Evolutionary conservation across 2,888 invertebrate species (phyloP).

Genomic region (Drosophila kokeensis): DNA sequence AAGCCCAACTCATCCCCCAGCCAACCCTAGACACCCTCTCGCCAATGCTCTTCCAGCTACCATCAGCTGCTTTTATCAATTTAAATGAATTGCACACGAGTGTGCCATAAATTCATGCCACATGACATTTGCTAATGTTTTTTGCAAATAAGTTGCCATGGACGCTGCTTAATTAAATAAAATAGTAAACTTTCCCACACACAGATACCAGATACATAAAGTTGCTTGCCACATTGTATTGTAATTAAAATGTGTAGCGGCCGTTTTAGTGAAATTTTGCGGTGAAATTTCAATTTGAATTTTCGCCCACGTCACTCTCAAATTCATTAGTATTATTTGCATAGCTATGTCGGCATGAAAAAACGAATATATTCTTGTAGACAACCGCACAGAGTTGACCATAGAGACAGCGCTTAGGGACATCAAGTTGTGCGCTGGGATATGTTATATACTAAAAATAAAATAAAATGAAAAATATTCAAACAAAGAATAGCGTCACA

Average conservation of each 20-base stretch:
- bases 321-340: conserved; percentile 57
- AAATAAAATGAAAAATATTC: conserved; percentile 21
- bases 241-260: conserved; percentile 70
- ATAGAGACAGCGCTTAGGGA: conserved; percentile 4
- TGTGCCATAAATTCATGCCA: conserved; percentile 78
- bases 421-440: not conserved
- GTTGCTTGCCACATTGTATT: conserved; percentile 51
- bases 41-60: not conserved
- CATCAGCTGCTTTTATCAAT: conserved; percentile 77
- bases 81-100: conserved; percentile 81
- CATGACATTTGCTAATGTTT: conserved; percentile 77
- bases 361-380: conserved; percentile 14
- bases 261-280: conserved; percentile 46
- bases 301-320: conserved; percentile 39
- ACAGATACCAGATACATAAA: not conserved
- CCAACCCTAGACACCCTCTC: too few species aligned
- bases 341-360: conserved; percentile 19
- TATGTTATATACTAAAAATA: conserved; percentile 19
- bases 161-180: conserved; percentile 67
- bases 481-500: conserved; percentile 21
- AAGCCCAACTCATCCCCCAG: conserved; percentile 1
- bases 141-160: conserved; percentile 56
- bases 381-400: conserved; percentile 1
- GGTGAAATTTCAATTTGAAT: conserved; percentile 67
- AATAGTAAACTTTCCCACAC: conserved; percentile 32